Evolutionary conservation across 2,113 vertebrate genomes (phyloP).

Genomic region (Capra hircus): DNA sequence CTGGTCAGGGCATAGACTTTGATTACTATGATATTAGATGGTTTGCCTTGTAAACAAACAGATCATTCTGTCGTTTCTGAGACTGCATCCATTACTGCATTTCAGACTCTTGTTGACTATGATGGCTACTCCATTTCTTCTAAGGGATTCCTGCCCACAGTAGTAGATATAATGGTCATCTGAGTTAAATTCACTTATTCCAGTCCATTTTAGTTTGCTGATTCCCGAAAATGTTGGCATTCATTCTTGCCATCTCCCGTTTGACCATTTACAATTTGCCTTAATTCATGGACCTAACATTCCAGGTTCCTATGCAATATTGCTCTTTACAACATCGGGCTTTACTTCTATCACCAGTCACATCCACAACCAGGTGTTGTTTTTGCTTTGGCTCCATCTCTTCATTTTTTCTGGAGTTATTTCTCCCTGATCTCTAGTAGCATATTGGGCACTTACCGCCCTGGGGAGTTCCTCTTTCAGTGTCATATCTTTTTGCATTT

Average conservation of each 20-base stretch:
- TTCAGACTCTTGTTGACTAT: background rate
- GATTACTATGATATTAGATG: background rate
- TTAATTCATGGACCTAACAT: background rate
- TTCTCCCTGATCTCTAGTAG: background rate
- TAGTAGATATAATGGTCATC: background rate
- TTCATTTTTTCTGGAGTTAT: background rate
- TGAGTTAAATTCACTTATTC: background rate
- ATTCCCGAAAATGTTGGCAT: background rate
- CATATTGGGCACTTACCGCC: rapidly evolving
- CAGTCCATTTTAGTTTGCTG: background rate
- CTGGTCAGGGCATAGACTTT: background rate
- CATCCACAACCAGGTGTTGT: background rate
- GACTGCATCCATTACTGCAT: background rate
- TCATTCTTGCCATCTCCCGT: background rate
- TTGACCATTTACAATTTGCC: background rate
- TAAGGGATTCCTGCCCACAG: background rate
- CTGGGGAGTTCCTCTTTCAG: background rate
- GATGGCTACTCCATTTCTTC: background rate
- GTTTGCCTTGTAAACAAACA: background rate
- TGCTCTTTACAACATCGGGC: rapidly evolving
- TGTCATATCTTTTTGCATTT: background rate
- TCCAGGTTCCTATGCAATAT: background rate
- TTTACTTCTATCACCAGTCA: background rate
- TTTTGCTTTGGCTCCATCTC: background rate
- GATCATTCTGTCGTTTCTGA: background rate